phyloP scores from a whole-genome alignment of 2,888 invertebrate species.

The Cryptocheilus praepositus region DNA sequence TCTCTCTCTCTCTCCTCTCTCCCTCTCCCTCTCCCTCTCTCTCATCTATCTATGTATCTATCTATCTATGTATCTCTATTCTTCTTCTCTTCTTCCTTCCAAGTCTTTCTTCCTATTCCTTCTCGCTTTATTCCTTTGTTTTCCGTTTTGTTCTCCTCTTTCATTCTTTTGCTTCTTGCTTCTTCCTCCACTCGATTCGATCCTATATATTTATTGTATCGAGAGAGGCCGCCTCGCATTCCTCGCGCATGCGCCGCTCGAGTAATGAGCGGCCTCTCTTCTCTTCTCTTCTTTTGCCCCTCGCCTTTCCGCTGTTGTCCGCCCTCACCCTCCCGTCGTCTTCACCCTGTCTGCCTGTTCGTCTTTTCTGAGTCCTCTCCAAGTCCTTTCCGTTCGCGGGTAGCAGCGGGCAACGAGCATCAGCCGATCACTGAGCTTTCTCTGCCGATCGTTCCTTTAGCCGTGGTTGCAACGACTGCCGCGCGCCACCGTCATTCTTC shows the following conservation, averaged over 20 bases:
- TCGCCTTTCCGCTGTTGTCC: slow-evolving; percentile 24
- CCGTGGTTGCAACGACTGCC: too few relatives aligned
- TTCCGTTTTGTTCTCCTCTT: background rate
- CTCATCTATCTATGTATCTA: slow-evolving; percentile 11
- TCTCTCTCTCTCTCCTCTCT: slow-evolving; percentile 14
- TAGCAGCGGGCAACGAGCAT: too few relatives aligned
- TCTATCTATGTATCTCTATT: too few relatives aligned
- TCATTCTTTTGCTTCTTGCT: slow-evolving; percentile 41
- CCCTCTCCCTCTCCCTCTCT: slow-evolving; percentile 9
- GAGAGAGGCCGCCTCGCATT: slow-evolving; percentile 65
- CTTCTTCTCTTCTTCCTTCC: slow-evolving; percentile 35
- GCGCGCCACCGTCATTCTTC: slow-evolving; percentile 8
- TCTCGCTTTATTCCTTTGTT: slow-evolving; percentile 17
- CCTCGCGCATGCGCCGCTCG: slow-evolving; percentile 71
- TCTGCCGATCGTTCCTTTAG: too few relatives aligned
- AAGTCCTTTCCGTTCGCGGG: too few relatives aligned
- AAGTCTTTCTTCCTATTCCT: too few relatives aligned
- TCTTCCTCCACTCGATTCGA: slow-evolving; percentile 56
- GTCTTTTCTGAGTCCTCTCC: background rate
- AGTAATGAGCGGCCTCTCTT: slow-evolving; percentile 71
- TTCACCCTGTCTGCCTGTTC: slow-evolving; percentile 21
- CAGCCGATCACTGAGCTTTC: too few relatives aligned
- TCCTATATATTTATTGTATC: slow-evolving; percentile 71
- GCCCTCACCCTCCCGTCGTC: slow-evolving; percentile 19
- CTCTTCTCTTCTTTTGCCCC: slow-evolving; percentile 37